Evolutionary conservation across 2,888 invertebrate species (phyloP).

Genomic region (Eristalis pertinax): DNA sequence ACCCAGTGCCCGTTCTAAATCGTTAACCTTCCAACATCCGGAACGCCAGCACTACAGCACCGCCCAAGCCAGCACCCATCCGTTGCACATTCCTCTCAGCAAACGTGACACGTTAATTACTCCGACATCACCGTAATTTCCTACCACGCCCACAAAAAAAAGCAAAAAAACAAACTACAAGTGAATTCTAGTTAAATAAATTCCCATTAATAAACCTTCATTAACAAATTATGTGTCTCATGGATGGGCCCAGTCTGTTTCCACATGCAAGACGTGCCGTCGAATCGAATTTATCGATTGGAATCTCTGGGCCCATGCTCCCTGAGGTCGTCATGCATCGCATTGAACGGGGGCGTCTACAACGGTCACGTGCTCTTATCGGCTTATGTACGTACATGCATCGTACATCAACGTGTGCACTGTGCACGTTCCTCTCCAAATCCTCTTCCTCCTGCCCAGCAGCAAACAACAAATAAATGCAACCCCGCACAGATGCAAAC

Average conservation of each 20-base stretch:
- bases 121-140: not conserved
- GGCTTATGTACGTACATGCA: not conserved
- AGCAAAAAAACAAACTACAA: not conserved
- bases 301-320: not conserved
- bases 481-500: not conserved
- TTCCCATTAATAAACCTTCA: conserved; percentile 3
- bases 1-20: not conserved
- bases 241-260: not conserved
- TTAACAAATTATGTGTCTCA: conserved; percentile 9
- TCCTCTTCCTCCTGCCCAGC: not conserved
- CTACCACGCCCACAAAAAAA: not conserved
- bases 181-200: not conserved
- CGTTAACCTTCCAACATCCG: not conserved
- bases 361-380: conserved; percentile 25
- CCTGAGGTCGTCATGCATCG: not conserved
- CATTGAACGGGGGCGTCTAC: conserved; percentile 10
- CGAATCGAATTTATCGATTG: conserved; percentile 11
- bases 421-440: not conserved
- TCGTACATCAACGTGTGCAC: not conserved
- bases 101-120: not conserved
- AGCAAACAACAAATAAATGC: not conserved
- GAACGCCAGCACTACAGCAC: not conserved
- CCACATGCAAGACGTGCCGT: not conserved
- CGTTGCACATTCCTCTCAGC: not conserved
- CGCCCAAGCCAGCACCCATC: not conserved